Evolutionary conservation across 2,797 vertebrate species (phyloP), one percentile per base, ranked within the genome.

Genomic region (Echiichthys vipera): DNA sequence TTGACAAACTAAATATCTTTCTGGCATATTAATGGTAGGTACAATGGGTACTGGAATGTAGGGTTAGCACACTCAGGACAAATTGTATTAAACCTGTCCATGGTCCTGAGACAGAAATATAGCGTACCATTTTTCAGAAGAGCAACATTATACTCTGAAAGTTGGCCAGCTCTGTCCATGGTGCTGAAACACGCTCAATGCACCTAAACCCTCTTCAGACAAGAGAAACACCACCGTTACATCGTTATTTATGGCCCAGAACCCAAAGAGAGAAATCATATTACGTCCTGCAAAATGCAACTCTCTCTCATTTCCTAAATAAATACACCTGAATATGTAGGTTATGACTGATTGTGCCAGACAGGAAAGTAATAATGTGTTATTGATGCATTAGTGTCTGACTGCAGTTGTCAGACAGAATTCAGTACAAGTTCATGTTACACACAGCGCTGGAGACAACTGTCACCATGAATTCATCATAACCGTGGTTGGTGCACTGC

Each of bases 391-490:
- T 89, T 87, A 83, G 47, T 39, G 39, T 84, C 75, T 83, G 76
- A 80, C 88, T 86, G 85, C 81, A 70, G 80, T 83, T 89, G 89
- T 89, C 91, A 88, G 81, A 81, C 71, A 68, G 58, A 76, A 86
- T 89, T 82, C 84, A 46, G 72, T 18, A 62, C 77, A 50, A 66
- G 77, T 83, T 65, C 71, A 64, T 74, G 82, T 40, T 69, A 54
- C 77, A 51, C 66, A 46, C 67, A 72, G 78, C 17, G 43, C 71
- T 84, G 78, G 77, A 89, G 90, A 92, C 88, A 80, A 92, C 88
- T 90, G 91, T 92, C 90, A 86, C 36, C 80, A 74, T 84, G 83
- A 71, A 91, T 92, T 86, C 83, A 78, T 93, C 92, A 90, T 61
- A 57, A 71, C 50, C 5, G 3, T n/a, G 70, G 77, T 45, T 46